Conservation (phyloP, 2,888 invertebrate genomes). For the Drosophila pegasa region DNA sequence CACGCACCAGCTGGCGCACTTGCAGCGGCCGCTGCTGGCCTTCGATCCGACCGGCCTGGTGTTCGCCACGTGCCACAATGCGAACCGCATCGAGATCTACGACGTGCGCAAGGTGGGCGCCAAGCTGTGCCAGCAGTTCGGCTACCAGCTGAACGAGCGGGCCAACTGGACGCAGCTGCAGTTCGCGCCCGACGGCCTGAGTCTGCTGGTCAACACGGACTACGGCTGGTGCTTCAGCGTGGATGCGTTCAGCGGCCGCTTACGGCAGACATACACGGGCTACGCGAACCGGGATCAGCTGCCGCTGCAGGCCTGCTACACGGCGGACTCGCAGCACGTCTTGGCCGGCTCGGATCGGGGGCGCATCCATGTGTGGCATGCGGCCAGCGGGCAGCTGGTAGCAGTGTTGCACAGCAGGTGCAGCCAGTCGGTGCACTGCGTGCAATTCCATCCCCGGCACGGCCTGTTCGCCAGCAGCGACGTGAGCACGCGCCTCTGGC, state of each 20-base stretch:
- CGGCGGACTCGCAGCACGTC: slow-evolving; percentile 58
- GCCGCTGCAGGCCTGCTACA: slow-evolving; percentile 36
- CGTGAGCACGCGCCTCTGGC: slow-evolving; percentile 49
- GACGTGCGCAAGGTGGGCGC: slow-evolving; percentile 50
- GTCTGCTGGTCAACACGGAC: slow-evolving; percentile 50
- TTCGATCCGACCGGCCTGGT: slow-evolving; percentile 50
- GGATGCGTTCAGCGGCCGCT: slow-evolving; percentile 43
- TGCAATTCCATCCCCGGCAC: slow-evolving; percentile 53
- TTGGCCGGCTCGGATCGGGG: slow-evolving; percentile 55
- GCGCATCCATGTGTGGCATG: slow-evolving; percentile 57
- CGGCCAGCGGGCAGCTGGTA: slow-evolving; percentile 24
- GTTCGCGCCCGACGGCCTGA: slow-evolving; percentile 55
- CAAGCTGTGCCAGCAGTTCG: slow-evolving; percentile 36
- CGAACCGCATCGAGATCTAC: slow-evolving; percentile 37
- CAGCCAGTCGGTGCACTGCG: slow-evolving; percentile 37
- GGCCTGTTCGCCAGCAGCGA: slow-evolving; percentile 56
- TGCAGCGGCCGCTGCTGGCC: slow-evolving; percentile 33
- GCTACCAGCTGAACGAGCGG: slow-evolving; percentile 19
- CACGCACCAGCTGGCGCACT: slow-evolving; percentile 11
- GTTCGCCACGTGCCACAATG: slow-evolving; percentile 35
- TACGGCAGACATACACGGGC: slow-evolving; percentile 27
- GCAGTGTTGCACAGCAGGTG: slow-evolving; percentile 28
- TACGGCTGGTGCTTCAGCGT: slow-evolving; percentile 49
- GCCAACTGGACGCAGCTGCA: slow-evolving; percentile 57
- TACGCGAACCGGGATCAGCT: slow-evolving; percentile 27